Base-by-base conservation (phyloP, 2,797 vertebrate species). In the Phoeniculus purpureus region DNA sequence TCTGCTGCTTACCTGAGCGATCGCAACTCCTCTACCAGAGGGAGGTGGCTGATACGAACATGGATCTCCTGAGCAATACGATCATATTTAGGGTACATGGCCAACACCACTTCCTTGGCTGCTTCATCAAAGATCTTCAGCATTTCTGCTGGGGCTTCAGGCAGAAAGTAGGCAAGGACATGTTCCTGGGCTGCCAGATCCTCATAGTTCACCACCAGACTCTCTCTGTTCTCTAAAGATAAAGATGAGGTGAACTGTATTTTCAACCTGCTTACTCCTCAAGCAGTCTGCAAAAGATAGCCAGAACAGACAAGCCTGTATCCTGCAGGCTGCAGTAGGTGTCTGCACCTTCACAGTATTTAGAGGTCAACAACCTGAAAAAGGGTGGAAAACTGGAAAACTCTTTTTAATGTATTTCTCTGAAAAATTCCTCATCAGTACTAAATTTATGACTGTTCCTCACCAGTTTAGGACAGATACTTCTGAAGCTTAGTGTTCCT, bases 11-110 rank as follows among this genome's bases (percentile, higher is more conserved):
- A 99, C 99, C 99, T 97, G 89, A 99, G 98, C 0, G 99, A 99
- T 10, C 99, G 98, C 83, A 99, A 97, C 90, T 99, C 99, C 92
- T 99, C 99, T 13, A 99, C 99, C 62, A 99, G 97, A 1, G 99
- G 99, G 71, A 99, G 97, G 96, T 99, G 99, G 60, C 98, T 99
- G 93, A 99, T 99, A 16, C 99, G 99, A 80, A 99, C 98, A 2
- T 99, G 99, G 96, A 99, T 98, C 94, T 98, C 98, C n/a, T 98
- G 98, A 70, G 98, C 97, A 16, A 99, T 99, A 20, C 99, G 98
- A 91, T 99, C 98, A 1, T 99, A 99, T 92, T 99, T 99, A 16
- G 99, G 99, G 93, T 99, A 99, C 99, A 99, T 99, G 92, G 98
- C 98, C 77, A 99, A 92, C 56, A 99, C 99, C 15, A 99, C 99